Evolutionary conservation across 1,140 invertebrate genomes (phyloP).

Genomic region (Eupristina koningsbergeri): DNA sequence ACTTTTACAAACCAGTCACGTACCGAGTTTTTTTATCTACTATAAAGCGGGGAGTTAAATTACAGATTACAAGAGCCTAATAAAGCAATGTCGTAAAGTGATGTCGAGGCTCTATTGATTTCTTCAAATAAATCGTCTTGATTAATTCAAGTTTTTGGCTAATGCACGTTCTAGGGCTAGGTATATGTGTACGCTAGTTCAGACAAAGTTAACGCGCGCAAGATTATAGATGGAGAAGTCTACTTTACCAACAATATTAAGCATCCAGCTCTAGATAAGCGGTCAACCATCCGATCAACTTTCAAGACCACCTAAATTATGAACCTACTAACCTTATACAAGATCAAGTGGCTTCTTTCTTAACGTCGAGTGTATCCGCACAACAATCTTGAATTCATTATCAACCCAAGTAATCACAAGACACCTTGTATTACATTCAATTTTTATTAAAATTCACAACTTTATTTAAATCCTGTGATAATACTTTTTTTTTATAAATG

Average conservation of each 20-base stretch:
- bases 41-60: no score
- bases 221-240: not conserved
- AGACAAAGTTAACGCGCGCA: not conserved
- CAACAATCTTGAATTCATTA: not conserved
- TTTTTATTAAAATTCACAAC: no score
- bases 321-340: not conserved
- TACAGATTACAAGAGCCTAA: no score
- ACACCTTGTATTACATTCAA: not conserved
- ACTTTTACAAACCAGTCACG: no score
- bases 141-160: no score
- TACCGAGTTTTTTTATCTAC: no score
- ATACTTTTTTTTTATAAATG: no score
- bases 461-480: no score
- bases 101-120: no score
- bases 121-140: no score
- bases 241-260: constrained; percentile 9
- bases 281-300: constrained; percentile 3
- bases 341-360: not conserved
- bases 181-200: not conserved
- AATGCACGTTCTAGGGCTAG: no score
- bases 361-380: not conserved
- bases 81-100: no score
- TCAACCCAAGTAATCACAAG: not conserved
- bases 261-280: not conserved
- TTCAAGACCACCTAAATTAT: not conserved